phyloP scores from a whole-genome alignment of 2,797 vertebrate genomes.

The Lepilemur ruficaudatus region DNA sequence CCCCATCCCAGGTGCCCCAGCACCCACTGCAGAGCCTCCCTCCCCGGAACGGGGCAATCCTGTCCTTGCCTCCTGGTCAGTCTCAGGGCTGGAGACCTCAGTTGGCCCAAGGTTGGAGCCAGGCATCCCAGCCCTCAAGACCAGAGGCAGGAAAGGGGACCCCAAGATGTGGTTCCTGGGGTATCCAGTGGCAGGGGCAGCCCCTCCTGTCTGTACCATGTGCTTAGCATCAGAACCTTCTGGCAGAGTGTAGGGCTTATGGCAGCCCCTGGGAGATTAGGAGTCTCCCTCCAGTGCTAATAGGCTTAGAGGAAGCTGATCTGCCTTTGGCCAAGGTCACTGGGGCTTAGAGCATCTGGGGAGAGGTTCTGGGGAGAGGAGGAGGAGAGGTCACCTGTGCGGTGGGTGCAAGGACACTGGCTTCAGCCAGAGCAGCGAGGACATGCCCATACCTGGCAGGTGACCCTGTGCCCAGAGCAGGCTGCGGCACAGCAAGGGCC shows the following conservation, averaged over 20 bases:
- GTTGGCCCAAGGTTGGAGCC: background rate
- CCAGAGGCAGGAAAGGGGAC: background rate
- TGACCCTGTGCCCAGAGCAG: background rate
- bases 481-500: fast-evolving
- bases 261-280: background rate
- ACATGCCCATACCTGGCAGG: background rate
- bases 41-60: background rate
- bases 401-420: background rate
- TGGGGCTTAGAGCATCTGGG: background rate
- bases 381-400: background rate
- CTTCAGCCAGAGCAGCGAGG: background rate
- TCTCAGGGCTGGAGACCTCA: background rate
- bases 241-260: background rate
- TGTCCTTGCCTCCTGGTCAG: background rate
- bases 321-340: conserved; percentile 5
- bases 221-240: background rate
- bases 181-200: background rate
- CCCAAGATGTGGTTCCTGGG: background rate
- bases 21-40: background rate
- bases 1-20: background rate
- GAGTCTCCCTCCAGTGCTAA: conserved; percentile 3
- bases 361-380: background rate
- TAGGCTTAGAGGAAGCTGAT: conserved; percentile 55
- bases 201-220: background rate
- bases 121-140: too few species aligned